Percentiles rank a stretch among this genome's conserved stretches.
These are phyloP conservation scores for Ceratothoa steindachneri DNA, from an alignment of 2,888 invertebrate genomes.

Conservation along the genomic window DNA sequence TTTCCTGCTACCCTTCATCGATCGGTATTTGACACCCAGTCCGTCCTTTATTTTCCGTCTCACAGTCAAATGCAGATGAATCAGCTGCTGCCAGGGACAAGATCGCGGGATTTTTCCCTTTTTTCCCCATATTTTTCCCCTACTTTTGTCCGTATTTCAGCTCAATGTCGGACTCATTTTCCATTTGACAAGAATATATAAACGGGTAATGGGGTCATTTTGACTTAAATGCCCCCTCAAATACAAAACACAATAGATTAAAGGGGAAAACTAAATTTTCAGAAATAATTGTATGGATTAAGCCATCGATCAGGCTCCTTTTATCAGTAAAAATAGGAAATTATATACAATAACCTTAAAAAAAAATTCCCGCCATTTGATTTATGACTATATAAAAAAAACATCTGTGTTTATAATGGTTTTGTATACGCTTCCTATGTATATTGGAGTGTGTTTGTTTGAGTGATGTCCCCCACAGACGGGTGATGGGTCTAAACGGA, in stretches of 20 bases:
- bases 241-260: background rate
- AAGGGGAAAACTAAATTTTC: background rate
- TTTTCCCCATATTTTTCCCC: too few relatives aligned
- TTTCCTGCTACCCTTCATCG: too few relatives aligned
- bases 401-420: background rate
- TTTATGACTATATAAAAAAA: background rate
- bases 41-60: too few relatives aligned
- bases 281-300: too few relatives aligned
- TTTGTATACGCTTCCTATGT: too few relatives aligned
- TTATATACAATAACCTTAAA: background rate
- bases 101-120: too few relatives aligned
- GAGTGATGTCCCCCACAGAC: background rate
- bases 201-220: background rate
- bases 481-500: background rate
- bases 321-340: too few relatives aligned
- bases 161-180: background rate
- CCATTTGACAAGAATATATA: background rate
- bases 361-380: background rate
- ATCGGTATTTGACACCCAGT: too few relatives aligned
- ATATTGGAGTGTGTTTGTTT: too few relatives aligned
- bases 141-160: background rate
- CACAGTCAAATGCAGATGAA: too few relatives aligned
- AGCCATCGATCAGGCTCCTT: too few relatives aligned
- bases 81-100: too few relatives aligned
- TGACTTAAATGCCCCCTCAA: background rate